Base-by-base conservation (phyloP, 2,888 invertebrate species). In the Cotesia congregata region DNA sequence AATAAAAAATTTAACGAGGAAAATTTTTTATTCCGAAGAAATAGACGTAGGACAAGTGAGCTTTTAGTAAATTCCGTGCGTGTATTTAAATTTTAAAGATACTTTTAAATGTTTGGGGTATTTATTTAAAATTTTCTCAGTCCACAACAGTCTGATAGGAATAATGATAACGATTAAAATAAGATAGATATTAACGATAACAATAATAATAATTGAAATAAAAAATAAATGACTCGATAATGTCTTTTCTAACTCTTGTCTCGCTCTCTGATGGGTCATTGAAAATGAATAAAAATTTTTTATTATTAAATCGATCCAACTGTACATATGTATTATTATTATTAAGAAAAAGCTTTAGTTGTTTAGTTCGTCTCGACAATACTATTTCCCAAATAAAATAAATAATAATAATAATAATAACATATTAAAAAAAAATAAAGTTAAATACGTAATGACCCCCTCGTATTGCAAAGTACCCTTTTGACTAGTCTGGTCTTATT, bases 331-430 rank as follows among this genome's bases (percentile, higher is more conserved):
- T 86, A 86, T 81, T 78, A 79, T 84, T 50, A 50, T 50, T 50
- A 50, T 50, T 50, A 50, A 50, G 84, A 83, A 81, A 72, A 78
- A 60, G 79, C 80, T 86, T 86, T 83, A 83, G 83, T 85, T 85
- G 79, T 85, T 85, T 83, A 83, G 83, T 85, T 86, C 78, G 77
- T 83, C 83, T 86, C 80, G 86, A 86, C 83, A 86, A 86, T 86
- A 74, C 74, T 40, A 77, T 60, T 67, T 79, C 78, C 82, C 76
- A 68, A 68, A 68, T 75, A 50, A 62, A 62, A 65, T 67, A 67
- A 62, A 69, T 70, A 74, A 39, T 65, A 83, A 69, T 70, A 74
- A 39, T 65, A 83, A 81, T 81, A 80, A 80, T 77, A 82, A 68
- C 78, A 74, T 75, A 82, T 80, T 77, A 67, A 78, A 80, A 78